A percentile compares a stretch with the other conserved stretches of the same genome.
phyloP scores from a whole-genome alignment of 1,140 invertebrate genomes.

The Lerema accius region DNA sequence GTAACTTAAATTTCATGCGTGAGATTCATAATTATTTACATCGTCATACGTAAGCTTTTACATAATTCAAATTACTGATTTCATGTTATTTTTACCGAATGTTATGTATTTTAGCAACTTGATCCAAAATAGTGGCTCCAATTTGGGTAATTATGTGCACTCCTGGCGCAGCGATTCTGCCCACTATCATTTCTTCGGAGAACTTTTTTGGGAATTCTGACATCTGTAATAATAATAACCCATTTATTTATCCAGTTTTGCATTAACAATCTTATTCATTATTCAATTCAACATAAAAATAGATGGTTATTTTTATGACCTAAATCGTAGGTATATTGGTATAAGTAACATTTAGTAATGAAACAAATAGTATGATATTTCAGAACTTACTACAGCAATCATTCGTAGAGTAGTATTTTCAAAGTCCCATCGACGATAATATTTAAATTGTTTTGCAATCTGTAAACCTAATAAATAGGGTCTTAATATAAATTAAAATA shows the following conservation, averaged over 20 bases:
- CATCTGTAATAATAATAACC: constrained; percentile 35
- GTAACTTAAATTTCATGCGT: too few species aligned
- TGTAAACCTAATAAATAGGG: constrained; percentile 31
- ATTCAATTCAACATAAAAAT: too few species aligned
- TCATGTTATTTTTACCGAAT: constrained; percentile 44
- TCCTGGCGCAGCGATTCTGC: constrained; percentile 29
- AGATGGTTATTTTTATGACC: constrained; percentile 5
- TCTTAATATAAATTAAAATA: too few species aligned
- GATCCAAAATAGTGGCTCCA: constrained; percentile 43
- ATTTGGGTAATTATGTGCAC: constrained; percentile 44
- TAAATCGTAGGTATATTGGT: too few species aligned
- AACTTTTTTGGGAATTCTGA: constrained; percentile 41
- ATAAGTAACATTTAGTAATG: too few species aligned
- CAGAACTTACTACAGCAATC: constrained; percentile 53
- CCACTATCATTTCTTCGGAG: constrained; percentile 40
- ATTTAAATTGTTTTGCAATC: constrained; percentile 48
- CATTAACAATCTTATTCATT: too few species aligned
- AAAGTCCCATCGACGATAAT: constrained; percentile 56
- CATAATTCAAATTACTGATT: not conserved
- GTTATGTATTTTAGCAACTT: constrained; percentile 57
- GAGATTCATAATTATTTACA: too few species aligned
- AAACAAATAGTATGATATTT: too few species aligned
- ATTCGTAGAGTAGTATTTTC: constrained; percentile 45
- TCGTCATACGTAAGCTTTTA: too few species aligned
- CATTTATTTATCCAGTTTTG: too few species aligned